These are phyloP conservation scores for Meteorus cinctellus DNA, from an alignment of 2,888 invertebrate species.

Conservation along the genomic window DNA sequence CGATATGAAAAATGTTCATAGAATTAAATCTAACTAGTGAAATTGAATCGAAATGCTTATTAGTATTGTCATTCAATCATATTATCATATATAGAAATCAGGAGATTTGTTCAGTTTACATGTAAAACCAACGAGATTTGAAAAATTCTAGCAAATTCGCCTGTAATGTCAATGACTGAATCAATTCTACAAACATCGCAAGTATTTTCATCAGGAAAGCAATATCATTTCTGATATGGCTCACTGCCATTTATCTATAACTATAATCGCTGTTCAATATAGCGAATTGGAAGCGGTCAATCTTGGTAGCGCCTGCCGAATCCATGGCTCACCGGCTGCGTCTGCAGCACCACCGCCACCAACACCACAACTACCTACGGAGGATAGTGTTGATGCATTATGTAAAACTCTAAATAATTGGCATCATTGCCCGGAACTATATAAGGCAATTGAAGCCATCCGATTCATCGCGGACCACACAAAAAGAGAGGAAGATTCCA, in stretches of 20 bases:
- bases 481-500: slow-evolving; percentile 92
- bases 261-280: slow-evolving; percentile 43
- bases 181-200: too few species aligned
- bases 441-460: slow-evolving; percentile 94
- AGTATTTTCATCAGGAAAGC: too few species aligned
- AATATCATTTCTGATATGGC: background rate
- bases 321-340: slow-evolving; percentile 77
- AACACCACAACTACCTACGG: slow-evolving; percentile 70
- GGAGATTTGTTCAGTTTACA: too few species aligned
- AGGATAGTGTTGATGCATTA: slow-evolving; percentile 76
- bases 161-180: too few species aligned
- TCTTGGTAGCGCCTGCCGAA: slow-evolving; percentile 76
- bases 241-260: background rate
- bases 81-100: too few species aligned
- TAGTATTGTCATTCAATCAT: too few species aligned
- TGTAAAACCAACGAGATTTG: too few species aligned
- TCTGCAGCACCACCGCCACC: slow-evolving; percentile 73
- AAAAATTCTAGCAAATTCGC: too few species aligned
- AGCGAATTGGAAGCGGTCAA: slow-evolving; percentile 77
- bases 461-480: slow-evolving; percentile 95
- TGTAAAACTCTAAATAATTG: slow-evolving; percentile 83
- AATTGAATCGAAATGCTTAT: too few species aligned
- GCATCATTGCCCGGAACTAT: slow-evolving; percentile 93
- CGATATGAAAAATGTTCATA: too few species aligned
- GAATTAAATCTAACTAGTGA: too few species aligned